Base-by-base conservation (phyloP, 2,888 invertebrate species). In the Eupeodes latifasciatus region DNA sequence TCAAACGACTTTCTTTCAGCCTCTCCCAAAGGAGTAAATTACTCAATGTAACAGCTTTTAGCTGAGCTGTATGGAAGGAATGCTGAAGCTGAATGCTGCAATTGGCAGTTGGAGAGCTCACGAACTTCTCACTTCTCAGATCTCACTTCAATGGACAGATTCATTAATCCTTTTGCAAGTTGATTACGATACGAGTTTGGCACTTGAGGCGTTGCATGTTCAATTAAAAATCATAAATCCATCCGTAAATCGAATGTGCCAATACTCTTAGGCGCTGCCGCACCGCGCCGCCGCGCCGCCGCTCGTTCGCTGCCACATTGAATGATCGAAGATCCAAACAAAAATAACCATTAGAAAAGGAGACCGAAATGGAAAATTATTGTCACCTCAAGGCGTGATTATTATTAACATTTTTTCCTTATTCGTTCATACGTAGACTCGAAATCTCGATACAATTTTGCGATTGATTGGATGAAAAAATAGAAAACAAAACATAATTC, bases 331-430 rank as follows among this genome's bases (percentile, higher is more conserved):
- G 72, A 76, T 57, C 11, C 72, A 11, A 74, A 49, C 51, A 53
- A 62, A 62, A 19, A 64, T 1, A 71, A 61, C 36, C 59, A 79
- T 79, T 80, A 76, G 36, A 55, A 79, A 82, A 79, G 59, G 62
- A 80, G 72, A 74, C 34, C 76, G 66, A 49, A 57, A 62, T 57
- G 69, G 49, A 80, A 83, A 80, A 81, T 62, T 57, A 72, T 83
- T 83, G 84, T 84, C 87, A 87, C 87, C 87, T 69, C 67, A 81
- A 87, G 87, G 87, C 87, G 84, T 81, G 87, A 87, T 87, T 87
- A 87, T 87, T 83, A 87, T 83, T 74, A 87, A 80, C 79, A 72
- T 57, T 80, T 57, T 80, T 78, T 59, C 77, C 76, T 74, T 79
- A 53, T 72, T 44, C 62, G 64, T 49, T 19, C 6, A 1, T n/a